Percentiles rank a stretch among this genome's conserved stretches.
Evolutionary conservation across 2,797 vertebrate species (phyloP).

Genomic region (Myotis findleyi): DNA sequence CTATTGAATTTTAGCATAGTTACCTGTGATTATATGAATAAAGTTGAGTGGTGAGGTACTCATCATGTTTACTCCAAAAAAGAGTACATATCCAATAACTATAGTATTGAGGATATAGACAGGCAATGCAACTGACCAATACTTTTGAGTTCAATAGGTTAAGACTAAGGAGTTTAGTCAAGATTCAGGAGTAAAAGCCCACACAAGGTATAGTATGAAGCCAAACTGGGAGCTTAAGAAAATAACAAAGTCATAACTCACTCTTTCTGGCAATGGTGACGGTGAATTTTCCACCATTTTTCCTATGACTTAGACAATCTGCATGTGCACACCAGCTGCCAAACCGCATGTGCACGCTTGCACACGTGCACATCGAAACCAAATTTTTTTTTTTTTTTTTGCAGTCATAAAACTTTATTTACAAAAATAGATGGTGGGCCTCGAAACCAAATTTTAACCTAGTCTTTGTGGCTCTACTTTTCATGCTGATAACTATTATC

Average conservation of each 20-base stretch:
- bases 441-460: too few relatives aligned
- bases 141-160: slow-evolving; percentile 96
- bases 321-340: too few relatives aligned
- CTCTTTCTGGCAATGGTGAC: slow-evolving; percentile 66
- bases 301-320: background rate
- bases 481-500: too few relatives aligned
- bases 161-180: slow-evolving; percentile 93
- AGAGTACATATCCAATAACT: slow-evolving; percentile 72
- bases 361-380: too few relatives aligned
- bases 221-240: slow-evolving; percentile 91
- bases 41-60: slow-evolving; percentile 94
- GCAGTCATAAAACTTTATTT: too few relatives aligned
- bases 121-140: slow-evolving; percentile 95
- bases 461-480: too few relatives aligned
- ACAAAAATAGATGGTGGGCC: too few relatives aligned
- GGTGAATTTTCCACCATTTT: slow-evolving; percentile 90
- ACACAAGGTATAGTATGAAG: slow-evolving; percentile 92
- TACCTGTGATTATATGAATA: slow-evolving; percentile 94
- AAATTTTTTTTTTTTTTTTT: too few relatives aligned
- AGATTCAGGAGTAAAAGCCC: slow-evolving; percentile 92
- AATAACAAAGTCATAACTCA: slow-evolving; percentile 93
- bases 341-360: too few relatives aligned
- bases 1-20: slow-evolving; percentile 21
- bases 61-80: slow-evolving; percentile 96
- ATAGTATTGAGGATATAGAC: slow-evolving; percentile 91